These are phyloP conservation scores for Rhingia rostrata DNA, from an alignment of 2,888 invertebrate genomes.

Conservation along the genomic window DNA sequence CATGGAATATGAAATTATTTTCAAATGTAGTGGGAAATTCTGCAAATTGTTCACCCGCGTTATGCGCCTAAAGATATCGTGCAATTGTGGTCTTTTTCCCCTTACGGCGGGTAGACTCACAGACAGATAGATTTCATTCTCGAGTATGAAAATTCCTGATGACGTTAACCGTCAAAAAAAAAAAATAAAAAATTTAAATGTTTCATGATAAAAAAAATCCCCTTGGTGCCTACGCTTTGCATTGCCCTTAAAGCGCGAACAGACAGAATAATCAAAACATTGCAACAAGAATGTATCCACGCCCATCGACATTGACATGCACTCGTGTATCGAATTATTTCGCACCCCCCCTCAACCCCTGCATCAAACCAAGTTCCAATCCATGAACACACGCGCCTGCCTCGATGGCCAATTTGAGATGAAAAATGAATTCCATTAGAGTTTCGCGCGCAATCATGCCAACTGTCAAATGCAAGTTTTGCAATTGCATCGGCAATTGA, in stretches of 20 bases:
- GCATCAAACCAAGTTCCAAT: neutral
- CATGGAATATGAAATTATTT: no score
- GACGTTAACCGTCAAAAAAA: neutral
- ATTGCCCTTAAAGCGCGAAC: neutral
- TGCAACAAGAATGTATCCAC: constrained; percentile 34
- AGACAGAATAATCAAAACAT: constrained; percentile 19
- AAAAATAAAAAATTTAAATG: no score
- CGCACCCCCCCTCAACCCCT: neutral
- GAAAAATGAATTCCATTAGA: constrained; percentile 29
- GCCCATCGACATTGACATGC: constrained; percentile 41
- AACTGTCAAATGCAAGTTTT: constrained; percentile 46
- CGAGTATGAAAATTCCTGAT: neutral
- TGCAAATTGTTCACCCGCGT: no score
- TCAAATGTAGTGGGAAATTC: no score
- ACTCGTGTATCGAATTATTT: neutral
- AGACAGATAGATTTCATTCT: no score
- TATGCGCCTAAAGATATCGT: no score
- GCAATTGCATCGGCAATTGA: constrained; percentile 9
- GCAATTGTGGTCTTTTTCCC: no score
- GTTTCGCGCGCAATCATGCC: constrained; percentile 54
- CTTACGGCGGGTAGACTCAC: no score
- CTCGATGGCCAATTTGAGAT: constrained; percentile 59
- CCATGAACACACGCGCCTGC: neutral
- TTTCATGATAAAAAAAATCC: constrained; percentile 9
- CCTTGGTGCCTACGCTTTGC: constrained; percentile 50